Conservation (phyloP, 2,797 vertebrate species). For the Sphaeramia orbicularis region DNA sequence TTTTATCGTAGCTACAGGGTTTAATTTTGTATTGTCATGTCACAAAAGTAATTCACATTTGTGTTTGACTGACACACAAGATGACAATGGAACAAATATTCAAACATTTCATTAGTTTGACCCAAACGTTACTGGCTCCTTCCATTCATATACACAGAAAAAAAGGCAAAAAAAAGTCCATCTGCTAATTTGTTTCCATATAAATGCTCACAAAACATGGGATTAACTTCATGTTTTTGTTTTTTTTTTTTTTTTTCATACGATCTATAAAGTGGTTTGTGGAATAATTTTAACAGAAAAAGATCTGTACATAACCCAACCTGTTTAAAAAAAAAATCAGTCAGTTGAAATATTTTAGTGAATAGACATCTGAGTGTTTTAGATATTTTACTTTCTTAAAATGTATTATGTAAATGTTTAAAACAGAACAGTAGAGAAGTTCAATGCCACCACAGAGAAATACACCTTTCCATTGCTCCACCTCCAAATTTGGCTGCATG, state of each 20-base stretch:
- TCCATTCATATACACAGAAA: conserved; percentile 5
- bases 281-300: conserved; percentile 24
- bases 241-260: background rate
- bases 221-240: background rate
- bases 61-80: conserved; percentile 18
- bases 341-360: background rate
- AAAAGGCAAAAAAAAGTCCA: background rate
- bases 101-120: conserved; percentile 1
- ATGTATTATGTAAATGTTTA: conserved; percentile 5
- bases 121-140: background rate
- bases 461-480: background rate
- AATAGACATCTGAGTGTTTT: background rate
- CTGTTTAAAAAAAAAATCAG: background rate
- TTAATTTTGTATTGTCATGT: conserved; percentile 12
- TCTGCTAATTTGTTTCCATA: conserved; percentile 6
- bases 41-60: background rate
- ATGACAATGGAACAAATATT: conserved; percentile 2
- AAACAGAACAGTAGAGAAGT: background rate
- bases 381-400: conserved; percentile 3
- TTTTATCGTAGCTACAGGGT: conserved; percentile 17
- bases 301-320: conserved; percentile 6
- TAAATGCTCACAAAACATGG: conserved; percentile 7
- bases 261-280: conserved; percentile 3
- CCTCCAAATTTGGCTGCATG: background rate
- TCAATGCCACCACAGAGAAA: background rate